Base-by-base conservation (phyloP, 2,113 vertebrate genomes). In the Aldabrachelys gigantea region DNA sequence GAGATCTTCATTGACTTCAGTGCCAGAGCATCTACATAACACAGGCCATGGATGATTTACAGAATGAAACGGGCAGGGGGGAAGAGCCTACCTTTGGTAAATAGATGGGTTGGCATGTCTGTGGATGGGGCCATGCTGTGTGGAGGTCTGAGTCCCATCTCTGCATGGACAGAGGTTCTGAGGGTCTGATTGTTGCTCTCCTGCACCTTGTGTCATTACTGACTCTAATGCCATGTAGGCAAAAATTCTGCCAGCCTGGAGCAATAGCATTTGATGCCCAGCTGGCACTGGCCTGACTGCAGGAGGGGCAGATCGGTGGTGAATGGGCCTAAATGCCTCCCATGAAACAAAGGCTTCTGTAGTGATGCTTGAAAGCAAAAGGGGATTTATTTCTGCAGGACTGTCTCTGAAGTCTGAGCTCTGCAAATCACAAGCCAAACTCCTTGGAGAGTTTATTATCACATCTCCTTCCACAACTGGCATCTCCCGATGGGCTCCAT, bases 401-500 rank as follows among this genome's bases (percentile, higher is more conserved):
- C 19, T 27, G 41, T 81, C 78, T 88, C 80, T 35, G n/a, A 9
- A 53, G 69, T 22, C 80, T 88, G 29, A 57, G 41, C 75, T 90
- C 82, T 83, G 87, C 65, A 27, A 75, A 56, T 44, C 14, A 91
- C 83, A 89, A 89, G 85, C 50, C 41, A 3, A 1, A 10, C 65
- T 95, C 85, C 85, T 93, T n/a, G 54, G 84, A 96, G 94, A 93
- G 80, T 75, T 95, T 97, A 76, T 97, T 90, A 93, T 90, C 91
- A 52, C 78, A 84, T 24, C 88, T 86, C 47, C 57, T 86, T 84
- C 84, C 82, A 49, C 41, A 92, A 44, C 27, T 47, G 41, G 49
- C 81, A 38, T 2, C 38, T 96, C 92, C 59, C 86, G 78, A 50
- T 11, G 50, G 50, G 54, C 35, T 2, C 0, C 17, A 4, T 17